Percentiles rank a stretch among this genome's conserved stretches.
phyloP scores from a whole-genome alignment of 2,797 vertebrate species.

The Acipenser oxyrinchus region DNA sequence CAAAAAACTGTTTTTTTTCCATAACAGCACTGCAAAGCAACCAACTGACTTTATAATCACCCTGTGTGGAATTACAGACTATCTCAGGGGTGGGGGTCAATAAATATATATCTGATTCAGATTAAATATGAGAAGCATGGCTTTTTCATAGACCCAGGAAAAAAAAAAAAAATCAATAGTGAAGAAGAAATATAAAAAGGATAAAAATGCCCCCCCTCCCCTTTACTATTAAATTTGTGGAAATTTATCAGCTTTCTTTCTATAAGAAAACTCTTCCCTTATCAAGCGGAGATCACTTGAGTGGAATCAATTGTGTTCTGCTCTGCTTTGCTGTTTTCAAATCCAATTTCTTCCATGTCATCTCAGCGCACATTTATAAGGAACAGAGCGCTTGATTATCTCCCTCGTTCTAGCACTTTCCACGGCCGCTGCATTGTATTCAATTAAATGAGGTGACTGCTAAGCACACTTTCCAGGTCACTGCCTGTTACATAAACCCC shows the following conservation, averaged over 20 bases:
- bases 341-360: slow-evolving; percentile 88
- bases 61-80: too few species aligned
- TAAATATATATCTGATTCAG: slow-evolving; percentile 9
- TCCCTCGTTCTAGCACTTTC: slow-evolving; percentile 62
- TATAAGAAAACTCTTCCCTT: slow-evolving; percentile 50
- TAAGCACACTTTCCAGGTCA: slow-evolving; percentile 74
- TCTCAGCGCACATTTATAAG: slow-evolving; percentile 78
- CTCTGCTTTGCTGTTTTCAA: slow-evolving; percentile 77
- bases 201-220: slow-evolving; percentile 35
- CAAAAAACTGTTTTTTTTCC: too few species aligned
- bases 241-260: slow-evolving; percentile 41
- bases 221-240: slow-evolving; percentile 33
- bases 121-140: too few species aligned
- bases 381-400: slow-evolving; percentile 75
- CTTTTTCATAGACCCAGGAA: too few species aligned
- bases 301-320: slow-evolving; percentile 76
- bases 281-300: slow-evolving; percentile 67
- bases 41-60: too few species aligned
- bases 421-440: slow-evolving; percentile 72
- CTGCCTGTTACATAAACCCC: slow-evolving; percentile 48
- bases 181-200: slow-evolving; percentile 35
- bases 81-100: too few species aligned
- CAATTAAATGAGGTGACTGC: slow-evolving; percentile 91
- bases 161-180: slow-evolving; percentile 24
- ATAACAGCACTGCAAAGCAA: too few species aligned